Percentiles rank a stretch among this genome's conserved stretches.
Conservation (phyloP, 2,888 invertebrate species). For the Luperina nickerlii region DNA sequence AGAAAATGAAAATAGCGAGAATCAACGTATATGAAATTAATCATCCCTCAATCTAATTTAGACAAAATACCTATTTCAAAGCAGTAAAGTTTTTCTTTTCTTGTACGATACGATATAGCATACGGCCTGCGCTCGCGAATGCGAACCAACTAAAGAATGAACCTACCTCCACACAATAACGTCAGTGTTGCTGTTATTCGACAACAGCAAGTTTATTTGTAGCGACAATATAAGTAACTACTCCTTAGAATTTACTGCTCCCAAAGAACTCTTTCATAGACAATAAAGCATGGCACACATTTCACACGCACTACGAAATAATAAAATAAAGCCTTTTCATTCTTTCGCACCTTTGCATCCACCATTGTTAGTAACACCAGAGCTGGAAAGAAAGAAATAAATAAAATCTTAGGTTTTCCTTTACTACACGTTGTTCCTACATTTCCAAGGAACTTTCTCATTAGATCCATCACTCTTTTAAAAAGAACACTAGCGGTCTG, state of each 20-base stretch:
- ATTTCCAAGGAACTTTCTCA: conserved; percentile 36
- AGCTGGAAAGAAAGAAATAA: conserved; percentile 25
- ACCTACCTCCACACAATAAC: conserved; percentile 6
- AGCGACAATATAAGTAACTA: conserved; percentile 10
- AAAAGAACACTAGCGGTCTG: conserved; percentile 11
- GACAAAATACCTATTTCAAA: background rate
- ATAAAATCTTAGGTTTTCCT: conserved; percentile 29
- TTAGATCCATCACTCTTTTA: conserved; percentile 51
- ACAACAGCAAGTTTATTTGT: conserved; percentile 9
- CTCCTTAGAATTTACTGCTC: conserved; percentile 11
- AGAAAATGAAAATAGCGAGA: background rate
- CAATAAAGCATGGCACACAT: conserved; percentile 48
- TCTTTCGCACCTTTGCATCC: conserved; percentile 35
- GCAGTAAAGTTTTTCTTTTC: background rate
- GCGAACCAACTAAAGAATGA: background rate
- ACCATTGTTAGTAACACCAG: conserved; percentile 47
- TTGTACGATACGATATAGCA: background rate
- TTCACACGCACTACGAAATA: conserved; percentile 39
- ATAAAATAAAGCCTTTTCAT: conserved; percentile 47
- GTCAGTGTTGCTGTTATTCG: background rate
- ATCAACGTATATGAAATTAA: background rate
- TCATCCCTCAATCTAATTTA: background rate
- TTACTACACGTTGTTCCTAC: conserved; percentile 19
- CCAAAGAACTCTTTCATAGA: conserved; percentile 28
- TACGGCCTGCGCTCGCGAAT: background rate